phyloP scores from a whole-genome alignment of 1,140 invertebrate species.

The Pseudomyrmex dendroicus region DNA sequence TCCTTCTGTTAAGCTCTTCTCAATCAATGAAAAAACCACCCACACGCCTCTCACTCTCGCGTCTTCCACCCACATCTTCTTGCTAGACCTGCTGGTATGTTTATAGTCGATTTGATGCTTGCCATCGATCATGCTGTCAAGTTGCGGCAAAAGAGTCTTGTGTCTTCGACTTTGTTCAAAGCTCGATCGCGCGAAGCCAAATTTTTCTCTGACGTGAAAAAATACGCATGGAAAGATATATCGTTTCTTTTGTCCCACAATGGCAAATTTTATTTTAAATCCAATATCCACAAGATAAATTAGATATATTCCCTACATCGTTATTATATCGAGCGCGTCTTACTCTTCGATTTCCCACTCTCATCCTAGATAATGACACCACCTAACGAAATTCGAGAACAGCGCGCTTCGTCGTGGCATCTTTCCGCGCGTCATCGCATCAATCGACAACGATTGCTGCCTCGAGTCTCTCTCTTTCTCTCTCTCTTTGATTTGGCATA shows the following conservation, averaged over 20 bases:
- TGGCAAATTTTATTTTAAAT: background rate
- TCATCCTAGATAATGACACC: conserved; percentile 46
- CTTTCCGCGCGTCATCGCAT: conserved; percentile 50
- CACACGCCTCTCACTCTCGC: conserved; percentile 73
- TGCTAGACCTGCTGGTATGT: conserved; percentile 58
- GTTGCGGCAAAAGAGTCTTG: conserved; percentile 28
- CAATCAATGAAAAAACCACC: conserved; percentile 75
- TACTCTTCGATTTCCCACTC: background rate
- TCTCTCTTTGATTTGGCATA: conserved; percentile 14
- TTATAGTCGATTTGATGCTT: conserved; percentile 42
- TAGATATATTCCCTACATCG: conserved; percentile 19
- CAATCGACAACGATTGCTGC: conserved; percentile 29
- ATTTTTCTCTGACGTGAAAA: too few relatives aligned
- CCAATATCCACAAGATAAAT: conserved; percentile 5
- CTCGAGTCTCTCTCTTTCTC: background rate
- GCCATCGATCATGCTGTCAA: conserved; percentile 65
- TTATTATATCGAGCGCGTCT: background rate
- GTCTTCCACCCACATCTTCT: conserved; percentile 77
- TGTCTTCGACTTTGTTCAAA: conserved; percentile 35
- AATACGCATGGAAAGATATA: too few relatives aligned
- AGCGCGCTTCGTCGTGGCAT: conserved; percentile 10
- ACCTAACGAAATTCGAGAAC: conserved; percentile 21
- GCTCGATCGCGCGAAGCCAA: background rate
- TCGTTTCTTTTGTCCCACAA: too few relatives aligned
- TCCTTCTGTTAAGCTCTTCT: conserved; percentile 53